A percentile compares a stretch with the other conserved stretches of the same genome.
These are phyloP conservation scores for Odontomachus brunneus DNA, from an alignment of 1,140 invertebrate genomes.

Conservation along the genomic window DNA sequence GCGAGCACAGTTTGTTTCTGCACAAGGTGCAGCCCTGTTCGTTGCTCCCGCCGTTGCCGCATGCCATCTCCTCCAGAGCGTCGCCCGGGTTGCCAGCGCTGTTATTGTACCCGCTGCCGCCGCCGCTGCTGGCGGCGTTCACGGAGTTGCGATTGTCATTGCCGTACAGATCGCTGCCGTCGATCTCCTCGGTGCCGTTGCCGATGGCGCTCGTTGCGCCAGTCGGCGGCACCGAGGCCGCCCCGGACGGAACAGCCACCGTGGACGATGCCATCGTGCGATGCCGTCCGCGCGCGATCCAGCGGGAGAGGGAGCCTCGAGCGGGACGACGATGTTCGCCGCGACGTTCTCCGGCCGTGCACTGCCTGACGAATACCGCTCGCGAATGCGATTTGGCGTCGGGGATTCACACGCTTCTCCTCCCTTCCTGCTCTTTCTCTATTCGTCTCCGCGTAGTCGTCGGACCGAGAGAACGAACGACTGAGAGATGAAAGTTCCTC, in stretches of 20 bases:
- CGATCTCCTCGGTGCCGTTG: slow-evolving; percentile 65
- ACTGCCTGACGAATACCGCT: neutral
- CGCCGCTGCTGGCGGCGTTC: slow-evolving; percentile 37
- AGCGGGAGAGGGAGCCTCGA: neutral
- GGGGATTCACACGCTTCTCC: neutral
- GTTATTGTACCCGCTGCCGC: slow-evolving; percentile 49
- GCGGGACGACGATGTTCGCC: neutral
- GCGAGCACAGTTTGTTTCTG: slow-evolving; percentile 90
- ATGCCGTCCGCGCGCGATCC: slow-evolving; percentile 14
- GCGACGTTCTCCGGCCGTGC: slow-evolving; percentile 10
- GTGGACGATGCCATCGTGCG: slow-evolving; percentile 73
- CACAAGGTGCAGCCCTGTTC: slow-evolving; percentile 84
- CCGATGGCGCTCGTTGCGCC: slow-evolving; percentile 1
- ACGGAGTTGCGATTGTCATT: slow-evolving; percentile 50
- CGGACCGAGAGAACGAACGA: neutral
- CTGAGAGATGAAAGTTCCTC: neutral
- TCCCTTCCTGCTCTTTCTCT: neutral
- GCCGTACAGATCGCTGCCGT: slow-evolving; percentile 68
- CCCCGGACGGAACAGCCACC: slow-evolving; percentile 72
- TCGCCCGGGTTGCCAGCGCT: slow-evolving; percentile 68
- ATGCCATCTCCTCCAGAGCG: slow-evolving; percentile 76
- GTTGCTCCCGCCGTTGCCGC: slow-evolving; percentile 68
- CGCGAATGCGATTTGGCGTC: neutral
- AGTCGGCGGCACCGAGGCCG: slow-evolving; percentile 59
- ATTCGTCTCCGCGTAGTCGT: neutral